phyloP scores from a whole-genome alignment of 2,113 vertebrate species.

The Heptranchias perlo region DNA sequence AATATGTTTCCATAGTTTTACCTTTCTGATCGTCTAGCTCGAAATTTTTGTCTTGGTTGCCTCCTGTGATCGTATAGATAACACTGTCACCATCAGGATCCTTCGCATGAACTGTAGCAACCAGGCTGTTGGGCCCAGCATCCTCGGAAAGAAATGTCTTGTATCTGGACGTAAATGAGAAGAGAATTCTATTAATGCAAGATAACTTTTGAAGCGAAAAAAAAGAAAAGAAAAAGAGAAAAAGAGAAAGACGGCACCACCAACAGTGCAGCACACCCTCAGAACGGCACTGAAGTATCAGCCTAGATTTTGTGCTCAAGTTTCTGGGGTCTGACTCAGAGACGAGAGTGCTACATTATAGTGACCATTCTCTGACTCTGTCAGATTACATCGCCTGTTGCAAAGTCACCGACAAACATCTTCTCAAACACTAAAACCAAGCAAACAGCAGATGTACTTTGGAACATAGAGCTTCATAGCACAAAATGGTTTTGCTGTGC shows the following conservation, averaged over 20 bases:
- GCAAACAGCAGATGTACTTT: neutral
- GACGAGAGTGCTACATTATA: neutral
- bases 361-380: too few relatives aligned
- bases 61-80: slow-evolving; percentile 73
- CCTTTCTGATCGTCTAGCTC: slow-evolving; percentile 79
- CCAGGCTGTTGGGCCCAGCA: slow-evolving; percentile 75
- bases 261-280: neutral
- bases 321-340: neutral
- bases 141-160: slow-evolving; percentile 83
- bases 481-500: neutral
- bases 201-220: neutral
- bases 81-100: slow-evolving; percentile 79
- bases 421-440: neutral
- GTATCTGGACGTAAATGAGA: slow-evolving; percentile 57
- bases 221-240: neutral
- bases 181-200: slow-evolving; percentile 4
- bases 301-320: neutral
- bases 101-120: slow-evolving; percentile 73
- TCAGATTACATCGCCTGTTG: neutral
- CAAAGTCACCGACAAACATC: neutral
- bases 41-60: slow-evolving; percentile 83
- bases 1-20: slow-evolving; percentile 43
- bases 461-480: neutral
- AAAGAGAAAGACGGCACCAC: neutral
- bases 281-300: neutral